Evolutionary conservation across 2,113 vertebrate species (phyloP).

Genomic region (Sturnus vulgaris): DNA sequence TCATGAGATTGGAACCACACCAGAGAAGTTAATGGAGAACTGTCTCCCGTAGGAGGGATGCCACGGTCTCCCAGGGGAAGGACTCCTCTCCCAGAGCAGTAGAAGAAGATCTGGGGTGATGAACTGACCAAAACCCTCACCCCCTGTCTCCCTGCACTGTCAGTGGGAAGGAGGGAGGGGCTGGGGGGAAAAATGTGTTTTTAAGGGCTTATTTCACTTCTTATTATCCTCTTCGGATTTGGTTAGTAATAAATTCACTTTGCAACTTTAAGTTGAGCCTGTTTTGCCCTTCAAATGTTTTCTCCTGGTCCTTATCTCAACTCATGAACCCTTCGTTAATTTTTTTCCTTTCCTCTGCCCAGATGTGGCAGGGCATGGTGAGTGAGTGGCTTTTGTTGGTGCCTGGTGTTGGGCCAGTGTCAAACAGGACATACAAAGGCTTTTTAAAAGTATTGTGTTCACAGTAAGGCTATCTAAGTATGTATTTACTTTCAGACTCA

Average conservation of each 20-base stretch:
- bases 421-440: not conserved
- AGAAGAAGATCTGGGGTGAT: not conserved
- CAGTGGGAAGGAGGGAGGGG: no score
- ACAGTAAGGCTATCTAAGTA: not conserved
- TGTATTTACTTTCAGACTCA: not conserved
- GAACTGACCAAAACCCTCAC: no score
- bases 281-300: no score
- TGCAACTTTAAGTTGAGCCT: no score
- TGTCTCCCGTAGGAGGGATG: not conserved
- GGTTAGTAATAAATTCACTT: no score
- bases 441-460: not conserved
- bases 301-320: not conserved
- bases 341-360: not conserved
- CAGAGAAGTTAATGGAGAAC: not conserved
- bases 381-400: not conserved
- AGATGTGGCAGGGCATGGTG: not conserved
- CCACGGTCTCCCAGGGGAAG: not conserved
- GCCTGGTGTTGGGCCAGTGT: not conserved
- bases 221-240: no score
- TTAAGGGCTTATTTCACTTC: no score
- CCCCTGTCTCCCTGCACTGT: no score
- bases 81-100: not conserved
- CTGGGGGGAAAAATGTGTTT: no score
- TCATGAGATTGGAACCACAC: not conserved
- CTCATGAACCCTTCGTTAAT: not conserved